Evolutionary conservation across 2,888 invertebrate species (phyloP).

Genomic region (Morinoia aosen): DNA sequence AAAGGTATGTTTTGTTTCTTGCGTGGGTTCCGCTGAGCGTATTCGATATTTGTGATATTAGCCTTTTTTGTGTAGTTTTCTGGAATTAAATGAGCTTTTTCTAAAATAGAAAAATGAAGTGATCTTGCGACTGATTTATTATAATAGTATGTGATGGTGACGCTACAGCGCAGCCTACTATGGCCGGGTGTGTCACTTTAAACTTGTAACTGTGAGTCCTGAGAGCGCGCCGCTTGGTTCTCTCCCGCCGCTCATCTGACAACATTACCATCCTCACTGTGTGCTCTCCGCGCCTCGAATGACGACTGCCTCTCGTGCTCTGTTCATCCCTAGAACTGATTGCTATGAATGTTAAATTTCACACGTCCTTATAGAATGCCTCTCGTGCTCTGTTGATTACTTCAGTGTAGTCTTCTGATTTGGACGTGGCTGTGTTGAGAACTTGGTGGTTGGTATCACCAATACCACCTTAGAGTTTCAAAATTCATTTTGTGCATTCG

Average conservation of each 20-base stretch:
- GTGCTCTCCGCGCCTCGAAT: constrained; percentile 31
- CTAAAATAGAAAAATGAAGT: too few relatives aligned
- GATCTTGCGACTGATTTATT: too few relatives aligned
- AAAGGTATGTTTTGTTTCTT: too few relatives aligned
- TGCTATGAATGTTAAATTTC: too few relatives aligned
- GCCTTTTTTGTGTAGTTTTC: too few relatives aligned
- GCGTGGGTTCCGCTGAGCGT: too few relatives aligned
- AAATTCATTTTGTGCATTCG: neutral
- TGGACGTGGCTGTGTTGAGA: neutral
- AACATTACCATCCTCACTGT: constrained; percentile 47
- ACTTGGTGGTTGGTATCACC: neutral
- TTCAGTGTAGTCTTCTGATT: neutral
- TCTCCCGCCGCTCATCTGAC: constrained; percentile 34
- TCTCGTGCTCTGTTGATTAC: neutral
- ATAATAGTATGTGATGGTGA: neutral
- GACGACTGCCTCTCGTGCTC: neutral
- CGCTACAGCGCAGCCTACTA: neutral
- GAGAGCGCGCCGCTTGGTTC: constrained; percentile 47
- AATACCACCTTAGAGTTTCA: neutral
- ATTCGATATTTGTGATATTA: too few relatives aligned
- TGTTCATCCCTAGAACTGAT: neutral
- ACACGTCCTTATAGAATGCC: neutral
- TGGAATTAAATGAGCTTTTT: too few relatives aligned
- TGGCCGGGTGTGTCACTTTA: neutral
- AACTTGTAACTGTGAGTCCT: constrained; percentile 47